Conservation (phyloP, 1,140 invertebrate species). For the Yoshiicerus persimilis region DNA sequence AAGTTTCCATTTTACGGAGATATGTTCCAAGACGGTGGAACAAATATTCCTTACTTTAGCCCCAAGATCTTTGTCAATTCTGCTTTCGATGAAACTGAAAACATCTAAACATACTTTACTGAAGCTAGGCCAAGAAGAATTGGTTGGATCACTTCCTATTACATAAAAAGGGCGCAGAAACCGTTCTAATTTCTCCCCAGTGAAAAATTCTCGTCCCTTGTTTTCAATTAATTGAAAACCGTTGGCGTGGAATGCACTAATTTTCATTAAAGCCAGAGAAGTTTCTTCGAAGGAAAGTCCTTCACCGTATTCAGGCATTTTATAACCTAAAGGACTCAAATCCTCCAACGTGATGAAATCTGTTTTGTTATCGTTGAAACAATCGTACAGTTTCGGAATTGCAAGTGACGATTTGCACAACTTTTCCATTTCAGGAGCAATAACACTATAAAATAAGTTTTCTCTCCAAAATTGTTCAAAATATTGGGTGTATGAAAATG, state of each 20-base stretch:
- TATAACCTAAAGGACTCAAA: no score
- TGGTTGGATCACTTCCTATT: not conserved
- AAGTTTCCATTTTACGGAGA: slow-evolving; percentile 42
- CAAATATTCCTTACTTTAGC: not conserved
- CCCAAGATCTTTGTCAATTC: not conserved
- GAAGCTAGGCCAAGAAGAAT: not conserved
- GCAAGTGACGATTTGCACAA: no score
- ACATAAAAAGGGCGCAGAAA: not conserved
- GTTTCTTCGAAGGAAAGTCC: slow-evolving; percentile 28
- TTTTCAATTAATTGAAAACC: slow-evolving; percentile 30
- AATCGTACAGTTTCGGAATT: no score
- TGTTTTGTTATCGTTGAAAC: no score
- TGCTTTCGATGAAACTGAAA: not conserved
- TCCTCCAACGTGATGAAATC: no score
- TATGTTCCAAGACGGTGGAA: not conserved
- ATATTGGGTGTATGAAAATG: not conserved
- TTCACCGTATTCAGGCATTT: no score
- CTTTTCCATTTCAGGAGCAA: no score
- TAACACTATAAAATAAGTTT: not conserved
- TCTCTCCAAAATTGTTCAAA: not conserved
- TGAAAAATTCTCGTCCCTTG: not conserved
- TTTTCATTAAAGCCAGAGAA: slow-evolving; percentile 21
- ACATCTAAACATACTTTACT: not conserved
- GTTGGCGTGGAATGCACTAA: no score
- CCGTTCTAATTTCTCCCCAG: not conserved